Conservation (phyloP, 2,797 vertebrate genomes). For the Chromobotia macracanthus region DNA sequence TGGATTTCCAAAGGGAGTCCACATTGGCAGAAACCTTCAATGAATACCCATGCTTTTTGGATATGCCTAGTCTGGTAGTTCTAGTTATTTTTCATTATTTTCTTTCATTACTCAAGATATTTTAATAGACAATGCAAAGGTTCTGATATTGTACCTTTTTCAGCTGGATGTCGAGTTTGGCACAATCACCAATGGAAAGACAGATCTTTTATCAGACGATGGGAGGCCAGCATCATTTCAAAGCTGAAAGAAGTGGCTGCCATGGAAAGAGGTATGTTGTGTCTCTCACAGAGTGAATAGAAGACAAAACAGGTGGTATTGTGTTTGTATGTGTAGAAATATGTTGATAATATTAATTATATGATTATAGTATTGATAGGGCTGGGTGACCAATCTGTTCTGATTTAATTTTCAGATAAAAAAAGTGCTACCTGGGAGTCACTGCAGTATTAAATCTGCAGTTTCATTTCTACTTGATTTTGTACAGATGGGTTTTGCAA, state of each 20-base stretch:
- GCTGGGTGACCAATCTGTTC: too few relatives aligned
- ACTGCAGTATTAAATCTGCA: not conserved
- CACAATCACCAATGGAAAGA: not conserved
- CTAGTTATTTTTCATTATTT: too few relatives aligned
- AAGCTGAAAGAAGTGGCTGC: not conserved
- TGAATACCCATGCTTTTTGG: not conserved
- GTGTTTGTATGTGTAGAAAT: not conserved
- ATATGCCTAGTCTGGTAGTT: conserved; percentile 8
- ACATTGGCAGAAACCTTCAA: not conserved
- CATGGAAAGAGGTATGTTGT: not conserved
- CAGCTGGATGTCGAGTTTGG: conserved; percentile 1
- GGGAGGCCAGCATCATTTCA: not conserved
- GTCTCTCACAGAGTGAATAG: not conserved
- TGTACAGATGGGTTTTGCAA: not conserved
- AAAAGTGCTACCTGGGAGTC: not conserved
- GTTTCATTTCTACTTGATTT: not conserved
- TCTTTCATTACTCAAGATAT: not conserved
- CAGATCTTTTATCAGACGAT: not conserved
- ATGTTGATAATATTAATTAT: too few relatives aligned
- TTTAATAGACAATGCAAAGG: too few relatives aligned
- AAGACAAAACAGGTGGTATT: not conserved
- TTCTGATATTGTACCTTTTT: not conserved
- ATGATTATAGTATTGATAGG: too few relatives aligned
- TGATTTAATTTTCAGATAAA: too few relatives aligned
- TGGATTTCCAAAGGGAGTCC: not conserved